Conservation (phyloP, 2,797 vertebrate species). For the Manis javanica region DNA sequence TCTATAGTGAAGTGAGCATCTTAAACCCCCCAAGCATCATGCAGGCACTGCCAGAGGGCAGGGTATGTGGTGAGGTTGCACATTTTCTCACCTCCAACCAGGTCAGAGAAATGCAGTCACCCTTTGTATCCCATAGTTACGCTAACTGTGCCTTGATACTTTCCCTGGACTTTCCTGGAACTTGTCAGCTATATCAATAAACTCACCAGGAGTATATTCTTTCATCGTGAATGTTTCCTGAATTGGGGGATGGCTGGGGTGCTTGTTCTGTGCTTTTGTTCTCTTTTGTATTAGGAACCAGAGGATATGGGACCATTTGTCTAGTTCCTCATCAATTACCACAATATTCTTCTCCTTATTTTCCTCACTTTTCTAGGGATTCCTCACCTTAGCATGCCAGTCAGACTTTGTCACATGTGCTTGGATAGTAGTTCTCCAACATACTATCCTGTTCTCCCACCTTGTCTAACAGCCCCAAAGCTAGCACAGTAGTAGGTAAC, state of each 20-base stretch:
- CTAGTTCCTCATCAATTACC: neutral
- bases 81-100: neutral
- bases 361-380: neutral
- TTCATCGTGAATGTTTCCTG: neutral
- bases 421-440: neutral
- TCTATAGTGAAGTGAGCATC: neutral
- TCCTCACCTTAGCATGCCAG: neutral
- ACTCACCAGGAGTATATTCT: neutral
- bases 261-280: neutral
- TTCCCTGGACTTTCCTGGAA: neutral
- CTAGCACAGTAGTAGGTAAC: neutral
- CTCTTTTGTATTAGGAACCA: neutral
- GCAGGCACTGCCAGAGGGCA: neutral
- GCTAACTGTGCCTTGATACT: neutral
- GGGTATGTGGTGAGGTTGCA: neutral
- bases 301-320: neutral
- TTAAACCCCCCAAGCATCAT: neutral
- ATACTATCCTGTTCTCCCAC: neutral
- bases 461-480: neutral
- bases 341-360: neutral
- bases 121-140: neutral
- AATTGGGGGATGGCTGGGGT: neutral
- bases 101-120: neutral
- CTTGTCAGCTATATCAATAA: neutral
- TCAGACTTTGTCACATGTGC: neutral